A percentile compares a stretch with the other conserved stretches of the same genome.
Conservation (phyloP, 2,113 vertebrate genomes). For the Otocyon megalotis region DNA sequence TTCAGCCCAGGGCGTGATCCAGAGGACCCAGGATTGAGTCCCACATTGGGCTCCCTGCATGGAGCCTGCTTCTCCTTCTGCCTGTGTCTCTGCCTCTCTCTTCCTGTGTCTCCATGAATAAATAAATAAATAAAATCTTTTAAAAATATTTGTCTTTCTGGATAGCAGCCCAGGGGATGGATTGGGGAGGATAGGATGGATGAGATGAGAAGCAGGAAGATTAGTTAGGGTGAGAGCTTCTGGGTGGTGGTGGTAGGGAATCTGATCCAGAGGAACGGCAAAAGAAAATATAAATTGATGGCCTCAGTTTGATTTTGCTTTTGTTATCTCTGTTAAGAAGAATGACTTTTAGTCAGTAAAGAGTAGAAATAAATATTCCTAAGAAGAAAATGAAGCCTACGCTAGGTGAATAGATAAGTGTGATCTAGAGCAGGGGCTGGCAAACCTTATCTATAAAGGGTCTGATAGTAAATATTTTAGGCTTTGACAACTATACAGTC, state of each 20-base stretch:
- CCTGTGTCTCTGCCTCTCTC: too few species aligned
- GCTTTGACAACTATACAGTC: background rate
- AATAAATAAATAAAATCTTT: too few species aligned
- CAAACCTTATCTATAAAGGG: background rate
- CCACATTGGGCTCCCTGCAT: too few species aligned
- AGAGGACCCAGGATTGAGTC: too few species aligned
- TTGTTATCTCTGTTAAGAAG: slow-evolving; percentile 4
- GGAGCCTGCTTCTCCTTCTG: too few species aligned
- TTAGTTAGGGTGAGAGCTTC: background rate
- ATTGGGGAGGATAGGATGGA: too few species aligned
- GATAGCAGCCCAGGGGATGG: background rate
- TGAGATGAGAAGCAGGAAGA: background rate
- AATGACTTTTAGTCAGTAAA: background rate
- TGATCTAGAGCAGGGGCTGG: background rate
- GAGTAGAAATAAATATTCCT: background rate
- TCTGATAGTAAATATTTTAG: background rate
- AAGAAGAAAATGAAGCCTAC: background rate
- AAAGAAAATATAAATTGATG: background rate
- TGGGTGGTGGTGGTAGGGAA: accelerated
- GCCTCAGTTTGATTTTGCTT: background rate
- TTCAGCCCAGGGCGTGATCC: too few species aligned
- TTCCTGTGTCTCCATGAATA: too few species aligned
- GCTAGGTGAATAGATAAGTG: background rate
- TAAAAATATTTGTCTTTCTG: background rate
- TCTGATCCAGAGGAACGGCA: background rate